Evolutionary conservation across 2,888 invertebrate species (phyloP).

Genomic region (Thyatira batis): DNA sequence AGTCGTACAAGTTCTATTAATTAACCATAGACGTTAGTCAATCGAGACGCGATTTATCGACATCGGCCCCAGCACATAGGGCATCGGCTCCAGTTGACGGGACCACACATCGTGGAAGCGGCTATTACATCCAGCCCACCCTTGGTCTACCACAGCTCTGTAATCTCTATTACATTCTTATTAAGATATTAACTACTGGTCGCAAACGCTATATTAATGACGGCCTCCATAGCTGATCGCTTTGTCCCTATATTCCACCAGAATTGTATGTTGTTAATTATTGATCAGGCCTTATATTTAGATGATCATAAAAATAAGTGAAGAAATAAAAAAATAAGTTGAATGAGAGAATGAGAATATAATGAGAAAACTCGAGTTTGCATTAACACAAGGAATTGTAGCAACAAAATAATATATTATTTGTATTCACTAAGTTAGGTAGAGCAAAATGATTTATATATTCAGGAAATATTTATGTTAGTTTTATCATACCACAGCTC

Average conservation of each 20-base stretch:
- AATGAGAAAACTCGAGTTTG: too few relatives aligned
- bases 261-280: constrained; percentile 5
- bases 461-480: too few relatives aligned
- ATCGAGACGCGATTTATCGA: constrained; percentile 45
- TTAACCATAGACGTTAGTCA: constrained; percentile 10
- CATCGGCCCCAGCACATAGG: constrained; percentile 21
- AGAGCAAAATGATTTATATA: too few relatives aligned
- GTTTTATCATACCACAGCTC: too few relatives aligned
- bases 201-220: constrained; percentile 67
- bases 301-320: too few relatives aligned
- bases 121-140: constrained; percentile 62
- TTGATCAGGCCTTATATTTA: neutral
- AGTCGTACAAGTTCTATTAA: constrained; percentile 2
- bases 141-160: constrained; percentile 43
- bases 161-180: constrained; percentile 76
- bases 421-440: too few relatives aligned
- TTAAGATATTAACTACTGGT: constrained; percentile 76
- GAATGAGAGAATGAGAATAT: too few relatives aligned
- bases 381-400: too few relatives aligned
- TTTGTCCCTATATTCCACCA: constrained; percentile 12
- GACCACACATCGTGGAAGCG: constrained; percentile 61
- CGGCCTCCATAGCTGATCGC: constrained; percentile 24
- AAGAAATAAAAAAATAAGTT: too few relatives aligned
- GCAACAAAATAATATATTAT: too few relatives aligned
- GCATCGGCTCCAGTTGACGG: constrained; percentile 32